These are phyloP conservation scores for Pionites leucogaster DNA, from an alignment of 2,113 vertebrate genomes.

Conservation along the genomic window DNA sequence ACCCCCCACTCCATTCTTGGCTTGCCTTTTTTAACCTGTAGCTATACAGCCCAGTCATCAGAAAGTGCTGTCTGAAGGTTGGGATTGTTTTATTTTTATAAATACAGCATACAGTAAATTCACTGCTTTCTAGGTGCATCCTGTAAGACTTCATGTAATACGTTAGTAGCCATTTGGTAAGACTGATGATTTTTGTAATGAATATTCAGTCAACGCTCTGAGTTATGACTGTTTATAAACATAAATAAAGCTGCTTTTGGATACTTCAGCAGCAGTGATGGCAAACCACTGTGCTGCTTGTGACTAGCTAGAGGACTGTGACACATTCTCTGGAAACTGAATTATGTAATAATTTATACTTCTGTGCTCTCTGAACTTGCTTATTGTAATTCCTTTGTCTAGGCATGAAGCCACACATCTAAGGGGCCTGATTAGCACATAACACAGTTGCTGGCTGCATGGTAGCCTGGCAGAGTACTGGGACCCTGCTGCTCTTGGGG, in stretches of 20 bases:
- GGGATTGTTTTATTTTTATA: not conserved
- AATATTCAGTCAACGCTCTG: not conserved
- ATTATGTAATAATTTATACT: not conserved
- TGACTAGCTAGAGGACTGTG: not conserved
- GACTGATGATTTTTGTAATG: not conserved
- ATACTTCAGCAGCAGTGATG: not conserved
- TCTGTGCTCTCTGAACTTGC: not conserved
- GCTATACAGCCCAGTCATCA: rapidly evolving
- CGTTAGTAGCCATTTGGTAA: not conserved
- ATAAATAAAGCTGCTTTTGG: not conserved
- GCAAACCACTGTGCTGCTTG: not conserved
- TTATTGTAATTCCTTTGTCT: not conserved
- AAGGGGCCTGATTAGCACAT: not conserved
- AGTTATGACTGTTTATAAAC: not conserved
- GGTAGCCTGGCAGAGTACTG: not conserved
- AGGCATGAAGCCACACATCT: not conserved
- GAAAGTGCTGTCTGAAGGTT: not conserved
- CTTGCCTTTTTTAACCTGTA: not conserved
- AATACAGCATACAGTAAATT: rapidly evolving
- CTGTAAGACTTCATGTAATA: not conserved
- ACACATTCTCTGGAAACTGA: not conserved
- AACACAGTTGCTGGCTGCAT: not conserved
- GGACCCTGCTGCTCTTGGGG: not conserved
- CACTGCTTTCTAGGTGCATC: not conserved
- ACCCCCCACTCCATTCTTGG: not conserved